A percentile compares a stretch with the other conserved stretches of the same genome.
Evolutionary conservation across 2,113 vertebrate species (phyloP).

Genomic region (Sprattus sprattus): DNA sequence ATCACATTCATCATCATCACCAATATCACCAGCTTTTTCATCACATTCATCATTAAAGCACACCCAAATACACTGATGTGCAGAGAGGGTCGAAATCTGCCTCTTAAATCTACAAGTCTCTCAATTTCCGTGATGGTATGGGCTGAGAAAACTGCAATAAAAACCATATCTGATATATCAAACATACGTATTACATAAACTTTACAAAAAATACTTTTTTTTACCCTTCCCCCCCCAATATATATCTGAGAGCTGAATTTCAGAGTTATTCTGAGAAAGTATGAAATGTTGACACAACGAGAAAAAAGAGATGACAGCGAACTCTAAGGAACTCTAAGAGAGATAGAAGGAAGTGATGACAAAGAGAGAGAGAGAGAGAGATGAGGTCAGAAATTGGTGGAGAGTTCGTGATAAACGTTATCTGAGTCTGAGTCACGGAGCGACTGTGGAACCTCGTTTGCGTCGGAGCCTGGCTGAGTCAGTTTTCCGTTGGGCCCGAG

Average conservation of each 20-base stretch:
- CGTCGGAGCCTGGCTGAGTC: not conserved
- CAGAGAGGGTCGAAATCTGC: not conserved
- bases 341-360: not conserved
- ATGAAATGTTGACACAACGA: not conserved
- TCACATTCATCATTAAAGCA: not conserved
- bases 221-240: too few relatives aligned
- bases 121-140: not conserved
- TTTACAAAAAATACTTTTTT: not conserved
- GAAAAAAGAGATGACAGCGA: not conserved
- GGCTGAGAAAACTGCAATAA: not conserved
- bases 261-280: not conserved
- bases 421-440: not conserved
- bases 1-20: constrained; percentile 1
- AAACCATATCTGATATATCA: not conserved
- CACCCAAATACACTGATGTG: not conserved
- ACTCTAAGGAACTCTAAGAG: not conserved
- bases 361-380: not conserved
- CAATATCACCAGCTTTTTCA: not conserved
- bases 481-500: not conserved
- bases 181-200: not conserved
- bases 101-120: not conserved
- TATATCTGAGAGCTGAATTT: not conserved
- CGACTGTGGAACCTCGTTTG: not conserved
- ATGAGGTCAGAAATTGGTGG: not conserved
- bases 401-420: not conserved